phyloP scores from a whole-genome alignment of 2,888 invertebrate genomes.

The Cabera pusaria region DNA sequence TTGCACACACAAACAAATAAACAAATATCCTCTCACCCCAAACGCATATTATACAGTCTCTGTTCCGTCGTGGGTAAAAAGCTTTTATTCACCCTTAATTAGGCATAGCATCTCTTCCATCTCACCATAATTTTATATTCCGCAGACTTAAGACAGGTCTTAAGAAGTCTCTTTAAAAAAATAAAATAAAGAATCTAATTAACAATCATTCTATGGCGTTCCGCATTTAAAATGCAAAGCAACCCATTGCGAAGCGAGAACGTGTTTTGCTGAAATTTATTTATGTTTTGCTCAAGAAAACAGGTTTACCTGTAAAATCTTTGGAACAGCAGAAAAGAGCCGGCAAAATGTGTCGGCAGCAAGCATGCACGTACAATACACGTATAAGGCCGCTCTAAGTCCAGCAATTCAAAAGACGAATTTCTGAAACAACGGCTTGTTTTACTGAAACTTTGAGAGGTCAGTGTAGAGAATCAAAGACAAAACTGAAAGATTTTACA shows the following conservation, averaged over 20 bases:
- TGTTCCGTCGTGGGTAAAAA: no score
- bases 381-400: constrained; percentile 37
- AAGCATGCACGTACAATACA: constrained; percentile 29
- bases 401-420: constrained; percentile 40
- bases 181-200: constrained; percentile 13
- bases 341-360: constrained; percentile 26
- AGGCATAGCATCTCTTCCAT: no score
- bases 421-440: constrained; percentile 38
- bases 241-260: constrained; percentile 11
- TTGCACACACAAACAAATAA: no score
- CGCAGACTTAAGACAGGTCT: not conserved
- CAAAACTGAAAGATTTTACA: no score
- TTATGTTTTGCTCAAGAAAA: constrained; percentile 23
- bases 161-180: no score
- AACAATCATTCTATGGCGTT: constrained; percentile 13
- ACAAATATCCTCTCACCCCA: no score
- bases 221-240: constrained; percentile 20
- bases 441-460: constrained; percentile 37
- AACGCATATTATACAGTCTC: no score
- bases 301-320: constrained; percentile 23
- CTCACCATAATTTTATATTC: no score
- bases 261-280: constrained; percentile 23
- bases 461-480: constrained; percentile 27
- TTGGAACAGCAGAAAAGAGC: constrained; percentile 26
- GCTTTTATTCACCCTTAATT: no score